These are phyloP conservation scores for Rotaria macrura DNA, from an alignment of 2,888 invertebrate genomes.

Conservation along the genomic window DNA sequence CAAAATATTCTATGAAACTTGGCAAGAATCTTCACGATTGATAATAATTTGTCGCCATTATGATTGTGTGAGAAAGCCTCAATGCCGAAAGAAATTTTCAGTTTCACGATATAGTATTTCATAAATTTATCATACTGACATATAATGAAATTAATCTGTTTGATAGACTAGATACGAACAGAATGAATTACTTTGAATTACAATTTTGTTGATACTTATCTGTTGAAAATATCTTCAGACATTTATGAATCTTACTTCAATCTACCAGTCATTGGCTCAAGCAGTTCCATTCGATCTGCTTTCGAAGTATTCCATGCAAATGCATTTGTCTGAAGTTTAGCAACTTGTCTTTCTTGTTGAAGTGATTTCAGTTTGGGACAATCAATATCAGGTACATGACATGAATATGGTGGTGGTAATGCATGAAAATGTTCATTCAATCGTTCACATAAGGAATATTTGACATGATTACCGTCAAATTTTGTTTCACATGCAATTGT, in stretches of 20 bases:
- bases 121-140: too few species aligned
- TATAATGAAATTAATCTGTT: too few species aligned
- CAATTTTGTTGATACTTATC: too few species aligned
- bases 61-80: too few species aligned
- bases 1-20: too few species aligned
- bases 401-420: neutral
- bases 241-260: neutral
- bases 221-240: too few species aligned
- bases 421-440: neutral
- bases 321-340: neutral
- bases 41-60: too few species aligned
- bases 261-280: neutral
- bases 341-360: neutral
- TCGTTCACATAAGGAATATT: neutral
- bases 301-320: neutral
- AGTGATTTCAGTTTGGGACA: neutral
- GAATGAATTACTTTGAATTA: too few species aligned
- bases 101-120: too few species aligned
- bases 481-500: slow-evolving; percentile 1
- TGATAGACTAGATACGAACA: too few species aligned
- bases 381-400: neutral
- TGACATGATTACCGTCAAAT: neutral
- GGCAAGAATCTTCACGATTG: too few species aligned
- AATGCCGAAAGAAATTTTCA: too few species aligned
- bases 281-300: neutral